These are phyloP conservation scores for Cinclus mexicanus DNA, from an alignment of 2,113 vertebrate genomes.

Conservation along the genomic window DNA sequence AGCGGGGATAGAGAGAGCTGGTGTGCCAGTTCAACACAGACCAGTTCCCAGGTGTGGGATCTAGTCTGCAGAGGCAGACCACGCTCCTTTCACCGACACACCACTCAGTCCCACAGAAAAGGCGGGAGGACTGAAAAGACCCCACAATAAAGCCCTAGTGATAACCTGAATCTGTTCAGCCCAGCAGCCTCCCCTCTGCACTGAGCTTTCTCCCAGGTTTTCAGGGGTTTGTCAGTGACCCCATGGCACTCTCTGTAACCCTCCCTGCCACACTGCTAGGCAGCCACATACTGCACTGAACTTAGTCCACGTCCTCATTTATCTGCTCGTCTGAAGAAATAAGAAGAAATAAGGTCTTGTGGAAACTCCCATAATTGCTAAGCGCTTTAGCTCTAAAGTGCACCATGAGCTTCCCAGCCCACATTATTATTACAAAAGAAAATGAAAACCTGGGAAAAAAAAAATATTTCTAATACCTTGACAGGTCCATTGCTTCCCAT, in stretches of 20 bases:
- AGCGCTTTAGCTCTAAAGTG: not conserved
- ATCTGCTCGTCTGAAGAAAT: not conserved
- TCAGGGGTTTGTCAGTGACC: not conserved
- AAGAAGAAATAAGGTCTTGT: not conserved
- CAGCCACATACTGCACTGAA: not conserved
- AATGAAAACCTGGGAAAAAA: not conserved
- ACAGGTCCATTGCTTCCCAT: conserved; percentile 4
- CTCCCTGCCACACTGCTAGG: not conserved
- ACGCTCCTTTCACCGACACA: accelerated
- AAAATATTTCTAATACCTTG: not conserved
- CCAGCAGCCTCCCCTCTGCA: not conserved
- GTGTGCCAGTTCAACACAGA: not conserved
- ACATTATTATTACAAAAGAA: not conserved
- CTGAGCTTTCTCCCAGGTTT: not conserved
- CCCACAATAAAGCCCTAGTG: not conserved
- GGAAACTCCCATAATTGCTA: not conserved
- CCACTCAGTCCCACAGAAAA: not conserved
- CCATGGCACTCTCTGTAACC: not conserved
- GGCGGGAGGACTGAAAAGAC: not conserved
- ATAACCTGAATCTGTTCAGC: not conserved
- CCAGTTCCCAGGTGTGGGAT: not conserved
- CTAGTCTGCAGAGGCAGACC: not conserved
- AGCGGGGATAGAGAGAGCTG: not conserved
- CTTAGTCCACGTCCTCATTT: accelerated
- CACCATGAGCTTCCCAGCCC: not conserved